These are phyloP conservation scores for Oscheius sp. DNA, from an alignment of 2,888 invertebrate species.

Conservation along the genomic window DNA sequence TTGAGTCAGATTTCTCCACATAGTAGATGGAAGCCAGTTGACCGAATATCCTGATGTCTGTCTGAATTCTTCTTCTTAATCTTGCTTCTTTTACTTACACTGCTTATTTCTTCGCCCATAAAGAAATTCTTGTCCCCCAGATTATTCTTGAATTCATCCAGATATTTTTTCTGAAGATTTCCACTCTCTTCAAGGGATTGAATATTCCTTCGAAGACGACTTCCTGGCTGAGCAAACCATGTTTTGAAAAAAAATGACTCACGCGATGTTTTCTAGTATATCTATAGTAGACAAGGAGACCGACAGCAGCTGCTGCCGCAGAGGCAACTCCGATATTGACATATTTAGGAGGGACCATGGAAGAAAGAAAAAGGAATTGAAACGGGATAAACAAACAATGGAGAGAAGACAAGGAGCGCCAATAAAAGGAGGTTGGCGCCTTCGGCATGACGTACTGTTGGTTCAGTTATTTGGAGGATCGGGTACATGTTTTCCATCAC, in stretches of 20 bases:
- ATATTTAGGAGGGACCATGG: neutral
- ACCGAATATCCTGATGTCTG: conserved; percentile 20
- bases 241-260: neutral
- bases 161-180: conserved; percentile 76
- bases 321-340: neutral
- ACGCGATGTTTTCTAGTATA: neutral
- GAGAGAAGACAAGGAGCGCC: neutral
- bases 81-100: neutral
- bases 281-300: neutral
- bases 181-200: conserved; percentile 31
- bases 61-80: neutral
- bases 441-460: too few species aligned
- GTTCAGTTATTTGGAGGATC: too few species aligned
- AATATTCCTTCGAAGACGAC: neutral
- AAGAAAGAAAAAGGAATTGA: neutral
- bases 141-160: conserved; percentile 88
- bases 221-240: neutral
- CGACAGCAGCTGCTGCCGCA: neutral
- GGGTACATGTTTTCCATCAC: too few species aligned
- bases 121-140: conserved; percentile 91
- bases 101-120: conserved; percentile 87
- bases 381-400: too few species aligned
- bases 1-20: neutral
- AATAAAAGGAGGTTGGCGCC: too few species aligned
- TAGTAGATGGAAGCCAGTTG: conserved; percentile 30